Percentiles rank a stretch among this genome's conserved stretches.
Evolutionary conservation across 2,888 invertebrate genomes (phyloP).

Genomic region (Zygaena filipendulae): DNA sequence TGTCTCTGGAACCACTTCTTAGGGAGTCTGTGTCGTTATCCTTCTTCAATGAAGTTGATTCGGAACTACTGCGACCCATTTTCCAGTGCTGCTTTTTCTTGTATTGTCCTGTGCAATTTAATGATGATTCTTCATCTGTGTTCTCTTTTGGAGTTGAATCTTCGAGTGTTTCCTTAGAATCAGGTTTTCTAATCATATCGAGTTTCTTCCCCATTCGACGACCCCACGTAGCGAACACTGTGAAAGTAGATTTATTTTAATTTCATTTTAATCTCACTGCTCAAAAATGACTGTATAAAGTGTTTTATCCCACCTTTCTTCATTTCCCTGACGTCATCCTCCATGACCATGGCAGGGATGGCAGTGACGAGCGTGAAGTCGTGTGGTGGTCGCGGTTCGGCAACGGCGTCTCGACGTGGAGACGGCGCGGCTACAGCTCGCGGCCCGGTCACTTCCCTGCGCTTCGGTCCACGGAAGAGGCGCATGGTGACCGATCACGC

Average conservation of each 20-base stretch:
- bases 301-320: constrained; percentile 53
- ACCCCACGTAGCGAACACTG: constrained; percentile 80
- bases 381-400: constrained; percentile 36
- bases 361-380: constrained; percentile 82
- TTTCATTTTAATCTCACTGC: constrained; percentile 3
- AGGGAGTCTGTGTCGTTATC: constrained; percentile 60
- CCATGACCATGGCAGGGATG: constrained; percentile 80
- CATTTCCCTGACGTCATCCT: constrained; percentile 73
- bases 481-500: constrained; percentile 70
- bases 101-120: constrained; percentile 46
- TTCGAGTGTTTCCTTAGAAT: constrained; percentile 66
- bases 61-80: constrained; percentile 66
- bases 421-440: constrained; percentile 55
- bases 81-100: constrained; percentile 70
- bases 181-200: constrained; percentile 76
- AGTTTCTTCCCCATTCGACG: constrained; percentile 82
- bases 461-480: constrained; percentile 73
- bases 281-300: constrained; percentile 2
- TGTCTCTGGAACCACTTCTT: constrained; percentile 56
- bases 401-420: constrained; percentile 47
- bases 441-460: constrained; percentile 71
- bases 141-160: constrained; percentile 35
- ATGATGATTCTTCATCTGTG: constrained; percentile 36
- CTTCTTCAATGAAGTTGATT: constrained; percentile 50
- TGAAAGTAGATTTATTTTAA: too few species aligned